Evolutionary conservation across 2,113 vertebrate species (phyloP), one percentile per base, ranked within the genome.

Genomic region (Larimichthys polyactis): DNA sequence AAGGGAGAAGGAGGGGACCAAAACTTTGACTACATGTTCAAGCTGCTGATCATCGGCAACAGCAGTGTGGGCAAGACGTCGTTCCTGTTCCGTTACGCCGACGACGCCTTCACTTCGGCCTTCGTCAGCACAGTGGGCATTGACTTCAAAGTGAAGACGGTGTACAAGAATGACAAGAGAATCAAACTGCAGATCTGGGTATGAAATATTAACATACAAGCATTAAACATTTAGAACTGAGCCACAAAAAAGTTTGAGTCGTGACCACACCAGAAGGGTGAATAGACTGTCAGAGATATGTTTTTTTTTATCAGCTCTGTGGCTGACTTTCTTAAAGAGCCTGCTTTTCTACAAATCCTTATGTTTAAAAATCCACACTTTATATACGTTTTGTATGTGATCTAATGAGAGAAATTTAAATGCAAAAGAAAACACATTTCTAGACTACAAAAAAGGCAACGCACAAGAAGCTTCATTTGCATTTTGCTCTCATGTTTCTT

Each of bases 181-280:
- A 99, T 99, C 95, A 99, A 99, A 88, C 96, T 99, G 75, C 98
- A 99, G 94, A 99, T 99, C 85, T 99, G 98, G 98, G 98, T 99
- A 94, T 74, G 92, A 82, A 79, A 78, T 79, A 79, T 83, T 80
- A 44, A 78, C 14, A 29, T 27, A 0, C 0, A 3, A 27, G 40
- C 48, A 60, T 82, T 77, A 62, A 76, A 73, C 48, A 51, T 87
- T 55, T 52, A 86, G 54, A 55, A 12, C 63, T 11, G 20, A 75
- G 74, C 15, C 54, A 36, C 46, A 36, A 66, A 78, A 69, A 69
- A 70, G 64, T 77, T 75, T 55, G 14, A 68, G 24, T 64, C 19
- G 20, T 15, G 20, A 75, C 22, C 62, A 40, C 63, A 69, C 3
- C 24, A 71, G 20, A 75, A 79, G 2, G 27, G 9, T 40, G n/a